Evolutionary conservation across 2,113 vertebrate species (phyloP), one percentile per base, ranked within the genome.

Genomic region (Oreochromis niloticus): DNA sequence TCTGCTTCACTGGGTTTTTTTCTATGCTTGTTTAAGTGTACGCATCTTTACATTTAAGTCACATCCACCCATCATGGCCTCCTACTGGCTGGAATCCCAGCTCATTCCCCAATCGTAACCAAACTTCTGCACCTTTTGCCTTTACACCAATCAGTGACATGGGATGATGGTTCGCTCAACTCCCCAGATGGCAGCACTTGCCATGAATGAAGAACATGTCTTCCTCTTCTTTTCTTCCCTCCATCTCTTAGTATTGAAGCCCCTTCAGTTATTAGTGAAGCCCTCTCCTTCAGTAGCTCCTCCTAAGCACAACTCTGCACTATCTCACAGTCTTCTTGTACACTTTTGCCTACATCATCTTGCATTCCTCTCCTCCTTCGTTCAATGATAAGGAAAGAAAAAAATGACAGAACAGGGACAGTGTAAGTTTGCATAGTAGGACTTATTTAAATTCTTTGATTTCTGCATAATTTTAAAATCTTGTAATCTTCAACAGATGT

Each of bases 41-140:
- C 17, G n/a, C 83, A 7, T 50, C 48, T 82, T 50, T 82, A 71
- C 83, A 80, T 79, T 87, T 91, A 86, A 85, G 73, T 86, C 32
- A 84, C 83, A 87, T 68, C 87, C 88, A 83, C 17, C 63, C 89
- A 79, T 54, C 90, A 46, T 56, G 19, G 71, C 57, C 39, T 81
- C 55, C 63, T 59, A n/a, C 82, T 75, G 61, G 56, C 50, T 34
- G 88, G 75, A 88, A 56, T 91, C 84, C 82, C 9, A 17, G 68
- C 93, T 94, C 84, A 87, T 94, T 94, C 86, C 80, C 71, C 34
- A 94, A 86, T 95, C 93, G 24, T 24, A 24, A 24, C 24, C 94
- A 91, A 66, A 92, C 88, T 57, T 46, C 88, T 85, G 63, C 66
- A 10, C 57, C 81, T 81, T 83, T 71, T 81, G 30, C 80, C 68